Conservation (phyloP, 2,113 vertebrate species). For the Numida meleagris region DNA sequence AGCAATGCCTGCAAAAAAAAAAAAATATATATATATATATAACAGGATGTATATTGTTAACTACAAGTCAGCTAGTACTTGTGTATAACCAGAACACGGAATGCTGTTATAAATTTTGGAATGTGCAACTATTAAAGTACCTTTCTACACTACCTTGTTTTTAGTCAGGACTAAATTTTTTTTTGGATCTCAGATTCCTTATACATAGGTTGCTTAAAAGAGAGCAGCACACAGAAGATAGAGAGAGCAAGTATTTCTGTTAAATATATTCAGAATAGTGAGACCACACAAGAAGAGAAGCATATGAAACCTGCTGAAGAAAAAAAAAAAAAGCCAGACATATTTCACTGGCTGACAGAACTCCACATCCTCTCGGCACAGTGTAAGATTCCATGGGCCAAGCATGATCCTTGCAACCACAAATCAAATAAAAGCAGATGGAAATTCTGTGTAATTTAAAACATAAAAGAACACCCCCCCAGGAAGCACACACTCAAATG, state of each 20-base stretch:
- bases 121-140: conserved; percentile 22
- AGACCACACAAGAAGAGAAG: conserved; percentile 81
- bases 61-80: neutral
- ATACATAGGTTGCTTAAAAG: conserved; percentile 47
- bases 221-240: conserved; percentile 64
- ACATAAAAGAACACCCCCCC: conserved; percentile 64
- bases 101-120: conserved; percentile 15
- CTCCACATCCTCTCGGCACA: conserved; percentile 84
- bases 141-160: conserved; percentile 41
- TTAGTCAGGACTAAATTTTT: conserved; percentile 27
- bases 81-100: conserved; percentile 10
- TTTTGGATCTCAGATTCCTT: conserved; percentile 52
- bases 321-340: conserved; percentile 72
- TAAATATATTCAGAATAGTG: conserved; percentile 58
- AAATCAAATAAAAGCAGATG: conserved; percentile 86
- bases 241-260: conserved; percentile 62
- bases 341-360: conserved; percentile 86
- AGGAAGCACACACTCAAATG: conserved; percentile 60
- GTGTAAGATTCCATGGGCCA: conserved; percentile 76
- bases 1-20: conserved; percentile 76
- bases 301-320: conserved; percentile 69
- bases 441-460: conserved; percentile 75
- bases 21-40: conserved; percentile 6
- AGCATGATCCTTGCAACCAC: conserved; percentile 83
- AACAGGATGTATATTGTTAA: neutral